Conservation (phyloP, 2,797 vertebrate species). For the Chloroceryle inda region DNA sequence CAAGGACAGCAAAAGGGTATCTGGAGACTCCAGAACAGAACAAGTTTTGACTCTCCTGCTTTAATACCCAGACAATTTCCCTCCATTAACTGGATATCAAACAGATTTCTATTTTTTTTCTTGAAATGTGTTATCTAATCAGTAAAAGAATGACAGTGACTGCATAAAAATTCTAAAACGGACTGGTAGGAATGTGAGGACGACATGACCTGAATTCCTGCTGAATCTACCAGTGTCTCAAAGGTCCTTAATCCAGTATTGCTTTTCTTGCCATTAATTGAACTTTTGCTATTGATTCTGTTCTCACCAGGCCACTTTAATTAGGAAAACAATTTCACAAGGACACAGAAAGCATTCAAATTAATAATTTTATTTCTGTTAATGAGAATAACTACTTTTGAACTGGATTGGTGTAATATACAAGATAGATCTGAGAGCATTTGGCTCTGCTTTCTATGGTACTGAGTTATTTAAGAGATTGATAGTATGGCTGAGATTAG, state of each 20-base stretch:
- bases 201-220: not conserved
- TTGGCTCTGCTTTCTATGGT: not conserved
- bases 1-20: not conserved
- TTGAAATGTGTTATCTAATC: not conserved
- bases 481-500: not conserved
- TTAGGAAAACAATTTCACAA: not conserved
- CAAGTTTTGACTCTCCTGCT: not conserved
- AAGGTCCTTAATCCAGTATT: not conserved
- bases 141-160: not conserved
- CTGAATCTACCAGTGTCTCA: not conserved
- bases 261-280: not conserved
- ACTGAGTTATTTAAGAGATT: not conserved
- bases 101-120: not conserved
- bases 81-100: not conserved
- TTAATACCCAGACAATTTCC: not conserved
- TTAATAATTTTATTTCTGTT: not conserved
- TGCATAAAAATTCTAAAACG: not conserved
- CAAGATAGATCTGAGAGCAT: not conserved
- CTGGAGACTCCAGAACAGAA: not conserved
- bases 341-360: not conserved
- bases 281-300: not conserved
- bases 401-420: not conserved
- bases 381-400: not conserved
- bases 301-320: not conserved
- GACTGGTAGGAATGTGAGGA: not conserved